Evolutionary conservation across 2,113 vertebrate genomes (phyloP).

Genomic region (Sinocyclocheilus anshuiensis): DNA sequence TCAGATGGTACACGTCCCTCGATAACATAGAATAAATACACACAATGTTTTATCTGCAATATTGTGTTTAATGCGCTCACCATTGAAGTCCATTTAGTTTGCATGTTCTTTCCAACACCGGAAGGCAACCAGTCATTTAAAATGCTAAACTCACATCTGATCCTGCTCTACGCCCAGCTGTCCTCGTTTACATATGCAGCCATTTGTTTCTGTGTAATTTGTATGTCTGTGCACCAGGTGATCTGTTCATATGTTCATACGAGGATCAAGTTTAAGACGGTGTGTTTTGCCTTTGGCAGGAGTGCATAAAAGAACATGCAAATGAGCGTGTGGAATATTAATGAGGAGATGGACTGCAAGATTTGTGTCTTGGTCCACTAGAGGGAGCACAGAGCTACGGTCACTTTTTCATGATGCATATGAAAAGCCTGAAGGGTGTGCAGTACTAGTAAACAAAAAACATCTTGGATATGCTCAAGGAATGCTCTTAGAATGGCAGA

Average conservation of each 20-base stretch:
- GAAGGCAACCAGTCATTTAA: constrained; percentile 16
- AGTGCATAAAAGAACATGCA: not conserved
- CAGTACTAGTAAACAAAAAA: constrained; percentile 1
- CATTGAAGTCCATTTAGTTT: not conserved
- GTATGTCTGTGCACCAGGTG: not conserved
- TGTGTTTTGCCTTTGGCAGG: constrained; percentile 23
- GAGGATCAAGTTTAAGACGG: not conserved
- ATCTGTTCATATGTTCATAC: constrained; percentile 5
- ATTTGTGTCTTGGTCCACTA: constrained; percentile 62
- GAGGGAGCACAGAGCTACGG: constrained; percentile 68
- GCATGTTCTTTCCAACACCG: constrained; percentile 5
- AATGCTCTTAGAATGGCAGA: not conserved
- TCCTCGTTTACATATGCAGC: constrained; percentile 33
- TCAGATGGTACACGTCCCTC: not conserved
- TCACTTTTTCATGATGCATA: not conserved
- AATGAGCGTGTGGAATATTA: not conserved
- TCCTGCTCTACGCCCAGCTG: not conserved
- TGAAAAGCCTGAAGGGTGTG: constrained; percentile 11
- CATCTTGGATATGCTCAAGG: not conserved
- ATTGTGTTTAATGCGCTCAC: not conserved
- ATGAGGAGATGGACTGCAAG: constrained; percentile 39
- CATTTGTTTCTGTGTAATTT: constrained; percentile 23
- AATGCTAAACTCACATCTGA: constrained; percentile 29
- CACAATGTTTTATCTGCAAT: not conserved
- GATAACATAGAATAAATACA: not conserved